phyloP scores from a whole-genome alignment of 1,140 invertebrate species.

The Zelostemma sp. region DNA sequence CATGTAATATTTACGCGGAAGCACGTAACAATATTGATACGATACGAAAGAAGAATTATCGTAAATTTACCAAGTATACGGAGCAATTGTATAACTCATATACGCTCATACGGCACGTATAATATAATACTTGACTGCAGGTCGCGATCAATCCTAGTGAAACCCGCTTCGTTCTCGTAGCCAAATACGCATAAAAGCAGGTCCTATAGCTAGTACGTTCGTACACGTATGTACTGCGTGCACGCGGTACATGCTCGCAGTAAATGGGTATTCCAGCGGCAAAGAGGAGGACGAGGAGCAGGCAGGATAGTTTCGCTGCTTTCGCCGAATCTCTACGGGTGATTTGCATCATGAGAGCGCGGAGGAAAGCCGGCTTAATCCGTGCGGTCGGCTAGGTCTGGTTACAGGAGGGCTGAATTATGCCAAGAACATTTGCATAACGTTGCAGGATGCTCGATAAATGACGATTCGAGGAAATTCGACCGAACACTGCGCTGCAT shows the following conservation, averaged over 20 bases:
- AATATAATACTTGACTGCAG: conserved; percentile 41
- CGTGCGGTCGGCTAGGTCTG: conserved; percentile 51
- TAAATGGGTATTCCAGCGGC: conserved; percentile 9
- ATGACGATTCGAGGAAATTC: conserved; percentile 64
- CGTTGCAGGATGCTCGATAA: conserved; percentile 57
- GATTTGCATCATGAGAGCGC: conserved; percentile 52
- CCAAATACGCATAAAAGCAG: conserved; percentile 31
- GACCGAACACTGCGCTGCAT: conserved; percentile 29
- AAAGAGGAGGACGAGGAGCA: too few relatives aligned
- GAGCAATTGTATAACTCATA: too few relatives aligned
- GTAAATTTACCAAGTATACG: conserved; percentile 36
- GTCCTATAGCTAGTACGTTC: too few relatives aligned
- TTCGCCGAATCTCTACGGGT: conserved; percentile 39
- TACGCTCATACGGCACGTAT: too few relatives aligned
- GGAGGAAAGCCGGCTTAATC: conserved; percentile 57
- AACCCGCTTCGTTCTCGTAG: too few relatives aligned
- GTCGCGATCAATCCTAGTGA: conserved; percentile 43
- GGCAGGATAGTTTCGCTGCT: conserved; percentile 37
- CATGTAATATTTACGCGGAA: too few relatives aligned
- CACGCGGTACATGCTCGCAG: conserved; percentile 12
- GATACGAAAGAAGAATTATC: conserved; percentile 30
- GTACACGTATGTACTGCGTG: conserved; percentile 26
- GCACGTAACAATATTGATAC: conserved; percentile 6
- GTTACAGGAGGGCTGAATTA: conserved; percentile 56
- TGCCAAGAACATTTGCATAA: conserved; percentile 61